Evolutionary conservation across 2,888 invertebrate genomes (phyloP), one percentile per base, ranked within the genome.

Genomic region (Volucella inanis): DNA sequence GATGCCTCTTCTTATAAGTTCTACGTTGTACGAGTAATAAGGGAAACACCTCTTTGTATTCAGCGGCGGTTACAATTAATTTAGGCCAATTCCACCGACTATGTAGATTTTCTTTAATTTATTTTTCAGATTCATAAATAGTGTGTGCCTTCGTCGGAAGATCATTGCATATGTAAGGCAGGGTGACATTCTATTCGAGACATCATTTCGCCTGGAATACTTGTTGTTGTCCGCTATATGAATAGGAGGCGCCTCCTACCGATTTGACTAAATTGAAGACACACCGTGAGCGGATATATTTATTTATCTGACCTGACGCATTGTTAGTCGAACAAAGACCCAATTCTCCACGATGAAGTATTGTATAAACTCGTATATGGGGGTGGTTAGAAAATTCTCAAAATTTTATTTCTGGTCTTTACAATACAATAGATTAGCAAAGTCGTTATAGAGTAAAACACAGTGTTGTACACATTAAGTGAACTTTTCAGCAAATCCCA

Each of bases 381-480:
- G 18, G 14, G n/a, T 43, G 11, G 18, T 65, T 57, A 65, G 15
- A 52, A n/a, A 22, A 74, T 45, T 64, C 68, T 14, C 67, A 77
- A 9, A 64, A 82, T 52, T 70, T 52, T 71, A 65, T 71, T 75
- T 75, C 67, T 64, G 4, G 71, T 70, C 55, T 49, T 84, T 9
- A 76, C 1, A 9, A 75, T 1, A 45, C 9, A 67, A 45, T 47
- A 50, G 11, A 43, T 9, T n/a, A 45, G 3, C 11, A 82, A 4
- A 9, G 41, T 67, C 10, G 74, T 11, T 14, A 31, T 10, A 2
- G 65, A 62, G 75, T 92, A 91, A 76, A 88, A 89, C 39, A 89
- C 87, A 14, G 90, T 88, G 70, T 91, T 92, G 77, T 91, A 92
- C 3, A 92, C 85, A 87, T 92, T 92, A n/a, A 90, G 64, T 1